Percentiles rank a stretch among this genome's conserved stretches.
These are phyloP conservation scores for Sylvietta virens DNA, from an alignment of 2,113 vertebrate species.

Conservation along the genomic window DNA sequence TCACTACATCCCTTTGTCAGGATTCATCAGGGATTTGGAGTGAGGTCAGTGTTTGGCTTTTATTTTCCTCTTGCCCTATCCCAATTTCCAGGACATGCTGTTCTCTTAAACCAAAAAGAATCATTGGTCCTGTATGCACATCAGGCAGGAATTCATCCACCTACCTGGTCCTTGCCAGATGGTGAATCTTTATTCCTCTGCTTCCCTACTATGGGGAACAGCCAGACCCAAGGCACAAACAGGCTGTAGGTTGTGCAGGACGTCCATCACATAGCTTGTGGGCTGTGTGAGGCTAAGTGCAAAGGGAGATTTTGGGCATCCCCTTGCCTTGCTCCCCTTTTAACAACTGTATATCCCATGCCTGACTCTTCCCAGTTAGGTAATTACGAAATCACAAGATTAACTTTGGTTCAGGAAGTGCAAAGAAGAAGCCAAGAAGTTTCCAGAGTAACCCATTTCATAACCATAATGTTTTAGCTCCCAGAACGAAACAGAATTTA, in stretches of 20 bases:
- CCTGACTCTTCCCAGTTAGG: neutral
- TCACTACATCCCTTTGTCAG: neutral
- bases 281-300: rapidly evolving
- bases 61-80: neutral
- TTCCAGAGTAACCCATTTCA: neutral
- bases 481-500: neutral
- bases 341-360: neutral
- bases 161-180: neutral
- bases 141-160: neutral
- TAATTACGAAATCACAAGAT: neutral
- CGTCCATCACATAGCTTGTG: no score
- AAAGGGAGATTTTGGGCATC: neutral
- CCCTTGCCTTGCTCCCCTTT: neutral
- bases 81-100: neutral
- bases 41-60: neutral
- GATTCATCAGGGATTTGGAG: neutral
- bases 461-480: neutral
- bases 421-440: neutral
- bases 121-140: rapidly evolving
- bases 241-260: neutral
- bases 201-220: neutral
- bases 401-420: neutral
- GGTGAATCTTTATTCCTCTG: neutral
- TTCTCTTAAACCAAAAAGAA: neutral
- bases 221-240: neutral